Evolutionary conservation across 1,140 invertebrate genomes (phyloP).

Genomic region (Orchestia grillus): DNA sequence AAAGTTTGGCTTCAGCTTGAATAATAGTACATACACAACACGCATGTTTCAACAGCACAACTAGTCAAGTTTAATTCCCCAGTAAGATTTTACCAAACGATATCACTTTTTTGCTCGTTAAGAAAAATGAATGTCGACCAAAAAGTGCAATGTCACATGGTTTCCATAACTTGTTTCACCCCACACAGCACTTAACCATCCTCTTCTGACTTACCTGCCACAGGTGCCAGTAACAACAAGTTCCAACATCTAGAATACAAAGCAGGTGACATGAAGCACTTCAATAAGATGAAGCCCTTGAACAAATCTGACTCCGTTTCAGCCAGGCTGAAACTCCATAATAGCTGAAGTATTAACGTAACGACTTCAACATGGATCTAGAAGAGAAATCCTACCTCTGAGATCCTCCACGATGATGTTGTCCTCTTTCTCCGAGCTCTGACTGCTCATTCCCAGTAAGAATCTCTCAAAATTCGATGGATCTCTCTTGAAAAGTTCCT

Average conservation of each 20-base stretch:
- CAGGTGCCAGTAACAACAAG: background rate
- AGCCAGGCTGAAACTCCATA: background rate
- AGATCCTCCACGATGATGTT: conserved; percentile 78
- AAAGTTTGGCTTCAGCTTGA: too few relatives aligned
- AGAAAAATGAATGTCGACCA: too few relatives aligned
- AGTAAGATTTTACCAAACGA: too few relatives aligned
- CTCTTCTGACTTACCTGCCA: background rate
- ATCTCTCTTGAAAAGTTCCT: conserved; percentile 63
- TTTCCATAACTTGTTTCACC: too few relatives aligned
- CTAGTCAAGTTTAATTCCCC: too few relatives aligned
- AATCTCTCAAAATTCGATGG: conserved; percentile 76
- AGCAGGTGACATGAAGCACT: background rate
- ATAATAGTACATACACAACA: too few relatives aligned
- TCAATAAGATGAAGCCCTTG: background rate
- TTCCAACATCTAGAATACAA: background rate
- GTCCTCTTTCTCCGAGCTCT: conserved; percentile 79
- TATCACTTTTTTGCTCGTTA: too few relatives aligned
- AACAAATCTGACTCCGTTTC: background rate
- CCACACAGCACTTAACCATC: background rate
- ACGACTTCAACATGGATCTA: background rate
- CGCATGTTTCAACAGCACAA: too few relatives aligned
- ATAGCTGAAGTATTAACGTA: background rate
- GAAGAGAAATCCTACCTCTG: conserved; percentile 72
- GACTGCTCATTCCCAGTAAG: conserved; percentile 77
- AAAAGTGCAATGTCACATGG: too few relatives aligned